Evolutionary conservation across 2,888 invertebrate species (phyloP), one percentile per base, ranked within the genome.

Genomic region (Acleris laterana): DNA sequence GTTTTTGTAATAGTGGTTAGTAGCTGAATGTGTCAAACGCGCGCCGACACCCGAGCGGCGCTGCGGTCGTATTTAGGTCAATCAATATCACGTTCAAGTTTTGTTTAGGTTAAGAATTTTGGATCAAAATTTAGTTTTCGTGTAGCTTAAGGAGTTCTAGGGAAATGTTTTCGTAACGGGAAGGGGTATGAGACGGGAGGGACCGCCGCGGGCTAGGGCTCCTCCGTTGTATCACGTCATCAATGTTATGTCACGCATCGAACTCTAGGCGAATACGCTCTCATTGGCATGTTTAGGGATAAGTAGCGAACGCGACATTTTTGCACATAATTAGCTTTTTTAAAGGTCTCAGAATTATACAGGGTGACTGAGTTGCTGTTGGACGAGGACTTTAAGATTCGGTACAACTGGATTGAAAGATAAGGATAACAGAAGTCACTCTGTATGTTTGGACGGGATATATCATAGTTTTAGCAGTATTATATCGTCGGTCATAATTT

Each of bases 391-490:
- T 46, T 17, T n/a, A 46, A 17, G 46, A 46, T 46, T 46, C n/a
- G 46, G 17, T n/a, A n/a, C 20, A 20, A 52, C 22, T 19, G 6
- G 25, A 20, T 9, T 49, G 19, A n/a, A n/a, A n/a, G n/a, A 20
- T 59, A 25, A 49, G 55, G 16, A 6, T 56, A 32, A 42, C 42
- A 42, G 42, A 25, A 32, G 55, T 44, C 51, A 52, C 46, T 55
- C 51, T 56, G 61, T 62, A 61, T 52, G 51, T 66, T 57, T 55
- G 13, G 38, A 56, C 49, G 71, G 62, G 59, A 77, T 78, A 78
- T 80, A 80, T 79, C 67, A 75, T 88, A 87, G 83, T 75, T 77
- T 84, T 84, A 90, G 87, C 91, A 91, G 91, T 91, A 91, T 90
- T 91, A 91, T 84, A 83, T 77, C 79, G 77, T 83, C 79, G 65